Evolutionary conservation across 2,888 invertebrate genomes (phyloP).

Genomic region (Plusia festucae): DNA sequence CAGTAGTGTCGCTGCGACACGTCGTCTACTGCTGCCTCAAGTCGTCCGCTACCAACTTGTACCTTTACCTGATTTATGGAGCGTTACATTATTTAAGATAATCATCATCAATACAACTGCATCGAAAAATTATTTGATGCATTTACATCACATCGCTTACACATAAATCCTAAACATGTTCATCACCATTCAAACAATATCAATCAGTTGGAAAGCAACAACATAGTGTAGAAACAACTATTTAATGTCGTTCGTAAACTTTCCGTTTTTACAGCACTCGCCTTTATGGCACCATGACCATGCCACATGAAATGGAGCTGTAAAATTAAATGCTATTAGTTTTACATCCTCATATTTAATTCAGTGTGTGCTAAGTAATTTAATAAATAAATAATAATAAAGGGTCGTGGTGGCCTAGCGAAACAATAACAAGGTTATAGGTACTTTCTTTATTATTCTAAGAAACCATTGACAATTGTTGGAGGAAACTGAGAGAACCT

Average conservation of each 20-base stretch:
- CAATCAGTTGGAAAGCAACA: slow-evolving; percentile 49
- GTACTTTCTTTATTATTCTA: no score
- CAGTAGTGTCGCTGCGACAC: no score
- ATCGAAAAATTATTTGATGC: neutral
- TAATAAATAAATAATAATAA: no score
- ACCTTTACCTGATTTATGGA: neutral
- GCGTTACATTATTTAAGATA: neutral
- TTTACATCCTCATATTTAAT: slow-evolving; percentile 32
- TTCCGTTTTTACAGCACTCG: slow-evolving; percentile 46
- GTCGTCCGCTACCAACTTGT: no score
- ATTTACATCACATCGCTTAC: neutral
- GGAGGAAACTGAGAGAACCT: no score
- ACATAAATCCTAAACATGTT: slow-evolving; percentile 1
- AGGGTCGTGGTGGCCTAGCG: no score
- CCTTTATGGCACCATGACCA: slow-evolving; percentile 50
- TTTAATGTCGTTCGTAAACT: slow-evolving; percentile 49
- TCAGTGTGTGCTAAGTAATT: slow-evolving; percentile 33
- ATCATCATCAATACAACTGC: neutral
- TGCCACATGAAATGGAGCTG: slow-evolving; percentile 42
- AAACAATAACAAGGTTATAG: no score
- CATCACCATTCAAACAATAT: neutral
- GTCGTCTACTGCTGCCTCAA: no score
- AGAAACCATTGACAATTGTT: no score
- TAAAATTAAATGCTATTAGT: slow-evolving; percentile 46
- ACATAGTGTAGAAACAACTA: slow-evolving; percentile 50